Conservation (phyloP, 2,888 invertebrate genomes). For the Lochmaea crataegi region DNA sequence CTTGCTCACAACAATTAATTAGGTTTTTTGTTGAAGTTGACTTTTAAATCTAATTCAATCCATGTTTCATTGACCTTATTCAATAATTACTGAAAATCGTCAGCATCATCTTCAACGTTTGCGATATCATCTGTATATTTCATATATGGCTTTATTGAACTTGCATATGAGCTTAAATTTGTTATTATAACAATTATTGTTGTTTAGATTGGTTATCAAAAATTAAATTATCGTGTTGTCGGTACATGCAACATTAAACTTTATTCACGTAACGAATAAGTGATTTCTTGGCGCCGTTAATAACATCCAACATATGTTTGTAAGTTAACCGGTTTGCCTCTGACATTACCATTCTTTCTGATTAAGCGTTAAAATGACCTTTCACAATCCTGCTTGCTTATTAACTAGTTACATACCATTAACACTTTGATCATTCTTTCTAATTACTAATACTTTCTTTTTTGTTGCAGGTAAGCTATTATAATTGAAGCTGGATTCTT, state of each 20-base stretch:
- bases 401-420: background rate
- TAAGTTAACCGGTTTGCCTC: slow-evolving; percentile 7
- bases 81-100: no score
- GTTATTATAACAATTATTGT: background rate
- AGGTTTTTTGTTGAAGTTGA: no score
- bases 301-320: slow-evolving; percentile 1
- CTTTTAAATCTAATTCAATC: no score
- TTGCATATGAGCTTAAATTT: no score
- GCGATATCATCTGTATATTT: no score
- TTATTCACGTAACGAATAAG: background rate
- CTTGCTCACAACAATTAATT: no score
- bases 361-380: background rate
- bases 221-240: background rate
- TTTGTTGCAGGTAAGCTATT: slow-evolving; percentile 2
- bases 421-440: background rate
- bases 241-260: background rate
- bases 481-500: background rate
- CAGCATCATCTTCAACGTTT: no score
- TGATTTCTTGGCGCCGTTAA: background rate
- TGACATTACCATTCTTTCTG: background rate
- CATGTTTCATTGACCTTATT: no score
- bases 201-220: background rate
- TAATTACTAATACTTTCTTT: background rate
- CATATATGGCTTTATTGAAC: no score
- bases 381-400: background rate